Percentiles rank a stretch among this genome's conserved stretches.
Conservation (phyloP, 2,113 vertebrate genomes). For the Tiliqua scincoides region DNA sequence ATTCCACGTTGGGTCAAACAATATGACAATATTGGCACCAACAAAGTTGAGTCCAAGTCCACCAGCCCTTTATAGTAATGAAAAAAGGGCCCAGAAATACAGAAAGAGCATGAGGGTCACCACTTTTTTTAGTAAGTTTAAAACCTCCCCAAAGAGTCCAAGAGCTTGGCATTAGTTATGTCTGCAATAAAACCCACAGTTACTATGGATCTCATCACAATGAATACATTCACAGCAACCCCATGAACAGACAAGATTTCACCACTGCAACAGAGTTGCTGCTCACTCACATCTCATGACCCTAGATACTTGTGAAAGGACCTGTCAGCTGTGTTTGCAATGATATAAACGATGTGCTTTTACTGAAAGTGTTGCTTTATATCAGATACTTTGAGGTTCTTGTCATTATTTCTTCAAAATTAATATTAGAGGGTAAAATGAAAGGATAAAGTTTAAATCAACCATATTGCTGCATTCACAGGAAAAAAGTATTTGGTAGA, state of each 20-base stretch:
- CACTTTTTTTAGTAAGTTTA: not conserved
- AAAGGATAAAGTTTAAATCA: not conserved
- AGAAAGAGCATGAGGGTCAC: too few species aligned
- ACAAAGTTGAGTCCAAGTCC: constrained; percentile 96
- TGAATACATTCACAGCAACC: not conserved
- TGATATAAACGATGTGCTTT: not conserved
- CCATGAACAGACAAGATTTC: not conserved
- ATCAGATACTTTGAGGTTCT: not conserved
- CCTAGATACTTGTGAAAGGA: not conserved
- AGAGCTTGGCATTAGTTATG: not conserved
- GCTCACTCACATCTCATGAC: not conserved
- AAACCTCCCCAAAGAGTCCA: not conserved
- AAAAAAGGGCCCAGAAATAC: too few species aligned
- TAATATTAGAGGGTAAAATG: not conserved
- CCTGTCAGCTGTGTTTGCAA: not conserved
- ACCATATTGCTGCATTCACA: constrained; percentile 1
- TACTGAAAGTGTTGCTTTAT: not conserved
- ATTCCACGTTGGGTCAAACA: constrained; percentile 98
- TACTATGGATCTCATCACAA: not conserved
- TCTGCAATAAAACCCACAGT: not conserved
- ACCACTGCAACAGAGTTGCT: not conserved
- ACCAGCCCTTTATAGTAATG: constrained; percentile 84
- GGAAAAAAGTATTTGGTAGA: not conserved
- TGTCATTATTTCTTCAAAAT: not conserved
- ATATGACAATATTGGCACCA: constrained; percentile 93